Base-by-base conservation (phyloP, 2,113 vertebrate genomes). In the Antennarius striatus region DNA sequence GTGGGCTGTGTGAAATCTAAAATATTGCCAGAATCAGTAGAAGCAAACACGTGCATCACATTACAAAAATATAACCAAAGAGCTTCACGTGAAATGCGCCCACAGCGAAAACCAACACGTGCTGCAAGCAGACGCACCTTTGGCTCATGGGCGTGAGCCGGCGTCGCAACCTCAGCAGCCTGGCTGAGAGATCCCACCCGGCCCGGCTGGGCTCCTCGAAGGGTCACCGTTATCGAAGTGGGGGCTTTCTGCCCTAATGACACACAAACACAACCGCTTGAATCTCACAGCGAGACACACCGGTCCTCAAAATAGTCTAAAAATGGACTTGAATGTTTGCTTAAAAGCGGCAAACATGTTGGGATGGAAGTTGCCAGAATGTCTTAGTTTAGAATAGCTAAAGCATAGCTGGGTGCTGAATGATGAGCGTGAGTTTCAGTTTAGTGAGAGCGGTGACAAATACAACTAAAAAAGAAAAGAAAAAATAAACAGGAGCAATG, bases 161-260 rank as follows among this genome's bases (percentile, higher is more conserved):
- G 58, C 1, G 67, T 72, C 60, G 7, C 32, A 9, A 50, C 58
- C 16, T 86, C 89, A 0, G 83, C 88, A 1, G 94, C 79, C 57
- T 94, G 95, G 89, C 94, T 90, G 16, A 96, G 86, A 0, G 93
- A 81, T 62, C 90, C 89, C 63, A 92, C 76, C 6, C 94, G 91
- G 85, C 89, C 91, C 0, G 94, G 93, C 79, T 96, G 96, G 1
- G 94, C 95, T 63, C 96, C 95, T 52, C 95, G 91, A 49, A 98
- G 91, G 0, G 95, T 98, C 90, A 98, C 95, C 0, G 95, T 98
- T 63, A 98, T 98, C 62, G 95, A 96, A 0, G 95, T 95, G 0
- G 96, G 95, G 9, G 94, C 94, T 91, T 98, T 99, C 77, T 96
- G 90, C 73, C 95, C 96, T 95, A 84, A 65, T 75, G 72, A 80